These are phyloP conservation scores for Fragum fragum DNA, from an alignment of 2,888 invertebrate genomes.

Conservation along the genomic window DNA sequence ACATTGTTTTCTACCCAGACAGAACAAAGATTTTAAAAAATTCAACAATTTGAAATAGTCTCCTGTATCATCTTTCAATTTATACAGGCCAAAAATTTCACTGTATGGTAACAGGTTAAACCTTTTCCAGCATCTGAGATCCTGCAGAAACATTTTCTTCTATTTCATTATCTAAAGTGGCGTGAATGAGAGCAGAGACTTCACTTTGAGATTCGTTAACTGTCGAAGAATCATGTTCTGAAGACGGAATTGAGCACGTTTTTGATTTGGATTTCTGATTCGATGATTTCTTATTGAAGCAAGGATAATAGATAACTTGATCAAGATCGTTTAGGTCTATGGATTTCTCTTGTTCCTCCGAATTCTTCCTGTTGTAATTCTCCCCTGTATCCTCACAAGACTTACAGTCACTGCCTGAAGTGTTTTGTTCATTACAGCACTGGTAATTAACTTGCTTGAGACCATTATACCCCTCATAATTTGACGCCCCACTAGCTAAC, in stretches of 20 bases:
- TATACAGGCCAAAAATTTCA: too few relatives aligned
- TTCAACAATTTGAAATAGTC: too few relatives aligned
- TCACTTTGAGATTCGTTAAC: constrained; percentile 4
- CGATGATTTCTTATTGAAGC: constrained; percentile 7
- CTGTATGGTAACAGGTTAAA: too few relatives aligned
- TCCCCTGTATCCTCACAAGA: neutral
- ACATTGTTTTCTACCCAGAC: too few relatives aligned
- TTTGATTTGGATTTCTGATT: constrained; percentile 1
- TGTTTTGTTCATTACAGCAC: neutral
- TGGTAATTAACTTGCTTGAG: neutral
- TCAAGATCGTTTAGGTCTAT: constrained; percentile 7
- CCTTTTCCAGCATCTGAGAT: neutral
- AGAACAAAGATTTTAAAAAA: too few relatives aligned
- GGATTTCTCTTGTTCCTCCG: constrained; percentile 3
- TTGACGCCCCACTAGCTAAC: neutral
- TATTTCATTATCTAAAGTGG: neutral
- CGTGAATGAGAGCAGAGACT: constrained; percentile 17
- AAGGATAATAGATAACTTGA: constrained; percentile 27
- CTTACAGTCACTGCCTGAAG: neutral
- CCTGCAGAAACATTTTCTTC: neutral
- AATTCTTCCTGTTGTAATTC: neutral
- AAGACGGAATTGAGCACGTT: neutral
- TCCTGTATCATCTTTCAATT: too few relatives aligned
- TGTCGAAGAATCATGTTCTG: neutral
- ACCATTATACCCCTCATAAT: neutral